Conservation (phyloP, 2,888 invertebrate genomes). For the Parnassius apollo region DNA sequence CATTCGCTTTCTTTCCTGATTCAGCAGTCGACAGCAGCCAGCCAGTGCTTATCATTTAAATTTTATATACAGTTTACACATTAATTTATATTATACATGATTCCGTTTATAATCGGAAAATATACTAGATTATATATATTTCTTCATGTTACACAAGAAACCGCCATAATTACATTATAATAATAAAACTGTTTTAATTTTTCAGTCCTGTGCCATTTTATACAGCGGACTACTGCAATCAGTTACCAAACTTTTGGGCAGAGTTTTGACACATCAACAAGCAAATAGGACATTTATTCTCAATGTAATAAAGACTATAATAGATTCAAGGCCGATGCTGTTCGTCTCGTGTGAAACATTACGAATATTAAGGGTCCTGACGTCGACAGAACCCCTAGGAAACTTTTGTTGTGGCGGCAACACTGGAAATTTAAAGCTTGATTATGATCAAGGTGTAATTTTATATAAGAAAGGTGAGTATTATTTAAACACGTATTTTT, state of each 20-base stretch:
- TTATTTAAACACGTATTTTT: background rate
- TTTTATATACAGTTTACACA: too few species aligned
- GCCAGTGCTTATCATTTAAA: too few species aligned
- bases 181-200: slow-evolving; percentile 25
- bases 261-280: slow-evolving; percentile 16
- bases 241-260: slow-evolving; percentile 30
- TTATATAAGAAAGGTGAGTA: slow-evolving; percentile 62
- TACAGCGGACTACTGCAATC: slow-evolving; percentile 36
- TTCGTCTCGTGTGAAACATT: slow-evolving; percentile 47
- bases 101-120: too few species aligned
- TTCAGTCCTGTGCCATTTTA: slow-evolving; percentile 60
- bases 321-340: slow-evolving; percentile 52
- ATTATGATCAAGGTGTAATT: slow-evolving; percentile 69
- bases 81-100: too few species aligned
- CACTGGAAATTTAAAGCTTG: slow-evolving; percentile 55
- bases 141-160: too few species aligned
- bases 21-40: too few species aligned
- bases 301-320: slow-evolving; percentile 44
- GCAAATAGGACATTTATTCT: slow-evolving; percentile 31
- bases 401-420: slow-evolving; percentile 45
- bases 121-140: too few species aligned
- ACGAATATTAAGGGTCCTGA: slow-evolving; percentile 37
- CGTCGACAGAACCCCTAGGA: slow-evolving; percentile 36
- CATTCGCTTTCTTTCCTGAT: too few species aligned
- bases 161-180: too few species aligned